Evolutionary conservation across 2,113 vertebrate genomes (phyloP).

Genomic region (Labeo rohita): DNA sequence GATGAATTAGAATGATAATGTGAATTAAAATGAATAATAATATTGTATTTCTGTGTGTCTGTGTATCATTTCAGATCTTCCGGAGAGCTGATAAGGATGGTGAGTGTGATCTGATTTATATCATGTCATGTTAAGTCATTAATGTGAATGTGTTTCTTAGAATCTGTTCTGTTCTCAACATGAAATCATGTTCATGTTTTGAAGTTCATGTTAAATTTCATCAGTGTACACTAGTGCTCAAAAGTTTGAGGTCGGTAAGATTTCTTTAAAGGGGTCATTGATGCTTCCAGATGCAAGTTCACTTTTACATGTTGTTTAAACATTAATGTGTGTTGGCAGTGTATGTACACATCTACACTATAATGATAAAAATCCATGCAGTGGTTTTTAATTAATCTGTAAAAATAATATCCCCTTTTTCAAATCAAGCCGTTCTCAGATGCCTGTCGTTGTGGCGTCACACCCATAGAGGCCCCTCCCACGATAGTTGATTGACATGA

Average conservation of each 20-base stretch:
- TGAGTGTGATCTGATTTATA: constrained; percentile 38
- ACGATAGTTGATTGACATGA: too few relatives aligned
- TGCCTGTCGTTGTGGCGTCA: too few relatives aligned
- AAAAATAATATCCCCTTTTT: too few relatives aligned
- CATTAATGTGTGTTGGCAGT: too few relatives aligned
- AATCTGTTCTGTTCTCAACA: not conserved
- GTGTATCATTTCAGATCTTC: constrained; percentile 58
- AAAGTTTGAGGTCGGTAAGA: not conserved
- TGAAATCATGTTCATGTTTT: not conserved
- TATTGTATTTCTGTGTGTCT: constrained; percentile 4
- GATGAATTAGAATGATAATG: not conserved
- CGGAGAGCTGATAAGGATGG: constrained; percentile 62
- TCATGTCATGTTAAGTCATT: not conserved
- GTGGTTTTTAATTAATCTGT: too few relatives aligned
- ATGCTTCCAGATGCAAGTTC: too few relatives aligned
- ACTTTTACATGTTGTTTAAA: too few relatives aligned
- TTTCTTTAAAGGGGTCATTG: not conserved
- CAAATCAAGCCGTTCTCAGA: too few relatives aligned
- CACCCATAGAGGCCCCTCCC: too few relatives aligned
- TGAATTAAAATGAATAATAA: not conserved
- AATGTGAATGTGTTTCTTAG: not conserved
- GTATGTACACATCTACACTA: too few relatives aligned
- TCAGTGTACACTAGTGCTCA: not conserved
- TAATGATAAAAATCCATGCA: too few relatives aligned
- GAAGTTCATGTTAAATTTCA: not conserved